phyloP scores from a whole-genome alignment of 2,888 invertebrate species.

The Fragum sueziense region DNA sequence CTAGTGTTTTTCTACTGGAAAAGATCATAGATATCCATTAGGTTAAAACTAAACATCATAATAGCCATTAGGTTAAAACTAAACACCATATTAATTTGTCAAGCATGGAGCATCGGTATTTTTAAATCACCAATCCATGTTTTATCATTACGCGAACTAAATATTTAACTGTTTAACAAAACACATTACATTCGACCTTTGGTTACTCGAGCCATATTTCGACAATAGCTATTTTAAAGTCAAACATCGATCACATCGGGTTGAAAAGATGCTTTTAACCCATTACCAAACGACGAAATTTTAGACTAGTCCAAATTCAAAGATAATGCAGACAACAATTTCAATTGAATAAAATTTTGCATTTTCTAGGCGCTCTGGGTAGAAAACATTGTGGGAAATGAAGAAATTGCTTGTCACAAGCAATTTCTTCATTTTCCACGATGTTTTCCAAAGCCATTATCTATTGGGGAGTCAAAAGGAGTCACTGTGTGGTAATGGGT shows the following conservation, averaged over 20 bases:
- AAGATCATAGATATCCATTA: not conserved
- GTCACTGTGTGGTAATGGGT: no score
- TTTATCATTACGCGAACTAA: not conserved
- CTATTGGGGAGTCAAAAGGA: no score
- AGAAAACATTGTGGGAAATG: not conserved
- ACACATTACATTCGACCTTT: not conserved
- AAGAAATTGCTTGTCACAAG: not conserved
- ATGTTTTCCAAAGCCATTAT: no score
- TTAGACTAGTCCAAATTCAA: no score
- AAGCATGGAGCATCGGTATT: not conserved
- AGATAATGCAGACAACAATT: no score
- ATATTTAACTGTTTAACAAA: not conserved
- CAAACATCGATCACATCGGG: not conserved
- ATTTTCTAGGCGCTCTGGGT: not conserved
- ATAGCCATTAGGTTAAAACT: not conserved
- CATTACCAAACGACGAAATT: no score
- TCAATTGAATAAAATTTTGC: no score
- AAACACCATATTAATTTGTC: not conserved
- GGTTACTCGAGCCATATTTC: not conserved
- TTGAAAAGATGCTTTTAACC: not conserved
- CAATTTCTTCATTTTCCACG: not conserved
- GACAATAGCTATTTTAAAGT: not conserved
- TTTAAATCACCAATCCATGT: not conserved
- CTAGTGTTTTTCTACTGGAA: not conserved
- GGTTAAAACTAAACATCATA: not conserved